Evolutionary conservation across 92 coral and sea anemone genomes (phyloP), one percentile per base, ranked within the genome.

Genomic region (Phymanthus crucifer): DNA sequence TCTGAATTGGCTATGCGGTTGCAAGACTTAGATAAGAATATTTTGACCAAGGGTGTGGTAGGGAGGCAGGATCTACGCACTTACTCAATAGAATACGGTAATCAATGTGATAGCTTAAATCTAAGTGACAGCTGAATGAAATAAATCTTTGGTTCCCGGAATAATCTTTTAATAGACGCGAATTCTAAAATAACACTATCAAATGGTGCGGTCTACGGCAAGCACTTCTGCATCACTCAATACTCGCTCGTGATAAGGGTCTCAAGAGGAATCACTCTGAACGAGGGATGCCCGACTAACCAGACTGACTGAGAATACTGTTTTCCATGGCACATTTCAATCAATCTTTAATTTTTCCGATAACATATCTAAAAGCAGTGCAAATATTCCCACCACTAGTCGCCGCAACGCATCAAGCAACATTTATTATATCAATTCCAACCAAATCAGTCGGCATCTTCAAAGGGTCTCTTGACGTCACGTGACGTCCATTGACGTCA

Each of bases 391-490:
- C 64, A 14, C 64, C 31, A n/a, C 57, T 38, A 50, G 14, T 50
- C 24, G 19, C 19, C 23, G 26, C 1, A 23, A 54, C 4, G 64
- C 5, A 54, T 54, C 0, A 54, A 21, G 24, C 26, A 23, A 54
- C 6, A 54, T 3, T 50, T 4, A 50, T 14, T 50, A 4, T 14
- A 66, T 29, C 71, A 29, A 31, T 68, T 19, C 16, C 2, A 9
- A 29, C 11, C 0, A 1, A 18, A 32, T 32, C 31, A 36, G 19
- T 32, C 72, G 72, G 72, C 43, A 68, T 32, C 37, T 36, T 68
- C 43, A 68, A 68, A 68, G 43, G 9, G 34, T 32, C 43, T 23
- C 72, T n/a, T 68, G 72, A 68, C 34, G 72, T 68, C 72, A 68
- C 43, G 16, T 21, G 14, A 36, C 11, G 29, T 19, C 34, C 24